Evolutionary conservation across 2,797 vertebrate species (phyloP), one percentile per base, ranked within the genome.

Genomic region (Gallinago nigripennis): DNA sequence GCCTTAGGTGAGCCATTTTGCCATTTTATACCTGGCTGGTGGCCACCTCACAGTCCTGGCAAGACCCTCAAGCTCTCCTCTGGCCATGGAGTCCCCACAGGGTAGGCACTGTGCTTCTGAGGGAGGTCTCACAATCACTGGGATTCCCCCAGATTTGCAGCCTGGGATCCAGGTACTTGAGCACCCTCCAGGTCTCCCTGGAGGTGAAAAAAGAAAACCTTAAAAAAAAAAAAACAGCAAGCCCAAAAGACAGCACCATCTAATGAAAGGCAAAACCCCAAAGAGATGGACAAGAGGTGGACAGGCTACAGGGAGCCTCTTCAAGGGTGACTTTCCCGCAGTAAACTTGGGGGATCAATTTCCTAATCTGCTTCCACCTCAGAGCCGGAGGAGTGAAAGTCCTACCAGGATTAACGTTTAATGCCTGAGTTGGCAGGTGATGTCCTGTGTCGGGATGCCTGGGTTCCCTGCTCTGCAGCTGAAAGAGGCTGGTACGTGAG

Each of bases 281-380:
- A 79, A 60, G 66, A 91, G 60, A 51, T 16, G 41, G 35, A 69
- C 23, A 60, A 37, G 35, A 31, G 54, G 51, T 18, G 28, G 51
- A 53, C 16, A 30, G 72, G 39, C 41, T 30, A 51, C 41, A 31
- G 41, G 39, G 30, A 90, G 24, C 27, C 43, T n/a, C 8, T 51
- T 85, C 57, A 68, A 92, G 75, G 86, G 78, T 0, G 0, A 69
- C 86, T 88, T 91, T 31, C 83, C 54, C 0, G 0, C 39, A 77
- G 88, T 39, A 84, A 90, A 82, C 78, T 51, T 88, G 65, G 79
- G 57, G 92, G 68, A 95, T 94, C 84, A 90, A 90, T 91, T 94
- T 91, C 86, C 81, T 92, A 73, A 90, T 95, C 83, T 94, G 56
- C 81, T 88, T 93, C 83, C 56, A 60, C 68, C 71, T 89, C 78